Evolutionary conservation across 2,888 invertebrate genomes (phyloP).

Genomic region (Pristionchus arcanus): DNA sequence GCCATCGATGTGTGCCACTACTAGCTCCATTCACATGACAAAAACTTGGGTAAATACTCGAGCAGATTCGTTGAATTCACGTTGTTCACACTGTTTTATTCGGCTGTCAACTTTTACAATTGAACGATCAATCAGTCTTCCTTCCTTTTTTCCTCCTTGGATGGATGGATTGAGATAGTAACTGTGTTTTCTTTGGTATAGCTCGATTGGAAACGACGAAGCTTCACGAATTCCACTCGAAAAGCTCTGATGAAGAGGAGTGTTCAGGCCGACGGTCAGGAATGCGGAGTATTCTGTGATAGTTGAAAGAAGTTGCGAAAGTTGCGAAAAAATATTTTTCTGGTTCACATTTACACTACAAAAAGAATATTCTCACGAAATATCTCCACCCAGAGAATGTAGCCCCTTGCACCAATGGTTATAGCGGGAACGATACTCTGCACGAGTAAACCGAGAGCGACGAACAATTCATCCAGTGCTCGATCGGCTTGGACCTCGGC

Average conservation of each 20-base stretch:
- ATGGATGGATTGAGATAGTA: not conserved
- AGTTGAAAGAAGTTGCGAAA: not conserved
- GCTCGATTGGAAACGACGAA: not conserved
- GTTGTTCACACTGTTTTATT: not conserved
- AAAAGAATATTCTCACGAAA: not conserved
- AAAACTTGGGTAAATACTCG: not conserved
- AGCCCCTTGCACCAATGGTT: not conserved
- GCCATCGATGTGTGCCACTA: not conserved
- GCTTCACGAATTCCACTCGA: not conserved
- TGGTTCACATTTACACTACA: not conserved
- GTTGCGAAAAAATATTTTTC: not conserved
- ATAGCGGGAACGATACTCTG: slow-evolving; percentile 30
- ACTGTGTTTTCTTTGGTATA: not conserved
- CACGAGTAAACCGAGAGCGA: not conserved
- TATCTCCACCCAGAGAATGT: slow-evolving; percentile 4
- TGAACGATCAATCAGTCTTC: not conserved
- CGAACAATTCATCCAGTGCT: not conserved
- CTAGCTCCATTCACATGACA: not conserved
- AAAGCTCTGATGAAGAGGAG: slow-evolving; percentile 16
- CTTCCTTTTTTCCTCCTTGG: not conserved
- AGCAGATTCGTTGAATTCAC: not conserved
- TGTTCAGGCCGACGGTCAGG: slow-evolving; percentile 18
- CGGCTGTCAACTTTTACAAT: not conserved
- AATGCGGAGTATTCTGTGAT: slow-evolving; percentile 4
- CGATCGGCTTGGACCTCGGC: not conserved